Conservation (phyloP, 1,140 invertebrate genomes). For the Drosophila quadrilineata region DNA sequence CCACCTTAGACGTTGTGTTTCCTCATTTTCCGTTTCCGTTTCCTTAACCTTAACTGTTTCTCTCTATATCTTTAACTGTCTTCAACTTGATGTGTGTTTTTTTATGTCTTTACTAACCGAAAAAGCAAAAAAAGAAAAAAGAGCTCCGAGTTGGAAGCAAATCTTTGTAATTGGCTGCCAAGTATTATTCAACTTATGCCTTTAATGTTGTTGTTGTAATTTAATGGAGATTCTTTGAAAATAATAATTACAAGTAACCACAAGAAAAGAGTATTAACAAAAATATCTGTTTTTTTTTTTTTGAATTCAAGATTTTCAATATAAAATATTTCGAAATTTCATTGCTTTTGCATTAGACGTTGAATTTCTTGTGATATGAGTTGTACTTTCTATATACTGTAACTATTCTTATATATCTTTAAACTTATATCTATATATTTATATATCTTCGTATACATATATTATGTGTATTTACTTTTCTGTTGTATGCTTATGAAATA, state of each 20-base stretch:
- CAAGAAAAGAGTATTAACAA: no score
- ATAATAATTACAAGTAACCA: conserved; percentile 36
- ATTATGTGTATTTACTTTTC: conserved; percentile 15
- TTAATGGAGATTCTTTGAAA: conserved; percentile 38
- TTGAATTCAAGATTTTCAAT: conserved; percentile 44
- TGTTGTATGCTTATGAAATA: conserved; percentile 62
- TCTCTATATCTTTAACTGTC: no score
- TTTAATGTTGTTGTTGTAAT: conserved; percentile 68
- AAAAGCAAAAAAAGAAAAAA: conserved; percentile 14
- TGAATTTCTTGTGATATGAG: conserved; percentile 59
- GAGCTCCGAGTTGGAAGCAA: no score
- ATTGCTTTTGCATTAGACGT: conserved; percentile 76
- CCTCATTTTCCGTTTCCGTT: conserved; percentile 34
- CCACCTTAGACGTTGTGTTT: conserved; percentile 37
- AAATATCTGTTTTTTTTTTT: no score
- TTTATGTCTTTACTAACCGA: conserved; percentile 36
- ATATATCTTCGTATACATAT: no score
- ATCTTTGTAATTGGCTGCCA: conserved; percentile 39
- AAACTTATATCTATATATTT: no score
- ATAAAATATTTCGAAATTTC: conserved; percentile 49
- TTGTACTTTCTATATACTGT: no score
- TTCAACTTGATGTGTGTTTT: conserved; percentile 54
- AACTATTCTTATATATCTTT: no score
- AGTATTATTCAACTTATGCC: no score
- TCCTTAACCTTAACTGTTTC: conserved; percentile 60